Evolutionary conservation across 2,888 invertebrate species (phyloP).

Genomic region (Caenorhabditis sulstoni): DNA sequence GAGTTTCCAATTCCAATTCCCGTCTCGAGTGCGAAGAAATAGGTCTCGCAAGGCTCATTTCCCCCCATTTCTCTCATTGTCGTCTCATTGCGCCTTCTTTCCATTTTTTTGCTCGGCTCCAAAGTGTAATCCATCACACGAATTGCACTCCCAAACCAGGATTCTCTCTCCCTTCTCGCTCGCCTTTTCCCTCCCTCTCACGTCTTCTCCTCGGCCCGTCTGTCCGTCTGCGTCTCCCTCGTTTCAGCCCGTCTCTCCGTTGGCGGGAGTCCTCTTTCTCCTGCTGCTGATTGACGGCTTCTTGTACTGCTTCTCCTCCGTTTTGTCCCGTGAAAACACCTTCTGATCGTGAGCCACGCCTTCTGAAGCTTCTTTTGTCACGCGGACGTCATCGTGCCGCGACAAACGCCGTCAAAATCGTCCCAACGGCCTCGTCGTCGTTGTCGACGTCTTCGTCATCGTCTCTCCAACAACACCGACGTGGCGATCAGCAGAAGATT

Average conservation of each 20-base stretch:
- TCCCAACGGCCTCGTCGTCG: background rate
- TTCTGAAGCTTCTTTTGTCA: background rate
- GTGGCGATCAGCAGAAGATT: no score
- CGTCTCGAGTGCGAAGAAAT: no score
- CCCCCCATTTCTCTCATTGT: background rate
- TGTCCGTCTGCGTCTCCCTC: background rate
- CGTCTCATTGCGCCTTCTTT: background rate
- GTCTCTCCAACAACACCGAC: background rate
- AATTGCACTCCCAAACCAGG: slow-evolving; percentile 27
- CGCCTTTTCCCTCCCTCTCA: slow-evolving; percentile 8
- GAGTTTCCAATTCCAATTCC: no score
- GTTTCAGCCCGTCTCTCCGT: no score
- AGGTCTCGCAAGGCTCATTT: no score
- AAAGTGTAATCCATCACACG: slow-evolving; percentile 28
- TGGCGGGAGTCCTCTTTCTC: no score
- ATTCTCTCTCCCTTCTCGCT: no score
- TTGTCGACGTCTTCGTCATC: background rate
- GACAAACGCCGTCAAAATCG: background rate
- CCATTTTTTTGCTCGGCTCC: slow-evolving; percentile 11
- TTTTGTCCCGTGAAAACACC: no score
- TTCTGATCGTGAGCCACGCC: no score
- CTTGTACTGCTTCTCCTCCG: background rate
- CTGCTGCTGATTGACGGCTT: background rate
- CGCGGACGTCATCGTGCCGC: background rate
- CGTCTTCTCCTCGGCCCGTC: slow-evolving; percentile 30